phyloP scores from a whole-genome alignment of 1,140 invertebrate genomes.

The Drosophila lowei region DNA sequence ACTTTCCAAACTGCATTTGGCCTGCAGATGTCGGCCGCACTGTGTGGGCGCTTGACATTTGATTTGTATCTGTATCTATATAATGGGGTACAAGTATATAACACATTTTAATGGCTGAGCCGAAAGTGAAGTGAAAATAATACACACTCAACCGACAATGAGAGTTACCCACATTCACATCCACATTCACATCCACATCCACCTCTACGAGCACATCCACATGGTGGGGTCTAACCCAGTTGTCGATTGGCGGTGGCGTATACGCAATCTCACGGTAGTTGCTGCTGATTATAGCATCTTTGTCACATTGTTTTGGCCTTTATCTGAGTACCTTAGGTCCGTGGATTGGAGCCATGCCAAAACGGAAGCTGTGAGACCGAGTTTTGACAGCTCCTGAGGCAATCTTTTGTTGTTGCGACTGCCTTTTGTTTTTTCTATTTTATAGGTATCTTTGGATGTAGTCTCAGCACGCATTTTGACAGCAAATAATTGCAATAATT shows the following conservation, averaged over 20 bases:
- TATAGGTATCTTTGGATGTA: neutral
- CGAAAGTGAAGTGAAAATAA: constrained; percentile 53
- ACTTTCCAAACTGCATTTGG: constrained; percentile 44
- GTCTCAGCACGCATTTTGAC: constrained; percentile 62
- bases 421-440: constrained; percentile 15
- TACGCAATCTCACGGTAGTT: constrained; percentile 53
- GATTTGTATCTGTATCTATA: constrained; percentile 57
- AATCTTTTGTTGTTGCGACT: constrained; percentile 35
- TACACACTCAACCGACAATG: constrained; percentile 43
- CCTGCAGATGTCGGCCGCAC: constrained; percentile 42
- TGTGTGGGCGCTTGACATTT: constrained; percentile 48
- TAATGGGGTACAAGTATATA: constrained; percentile 36
- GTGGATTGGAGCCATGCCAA: constrained; percentile 26
- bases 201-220: neutral
- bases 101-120: constrained; percentile 32
- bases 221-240: constrained; percentile 4
- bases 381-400: constrained; percentile 58
- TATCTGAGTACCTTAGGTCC: constrained; percentile 14
- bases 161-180: constrained; percentile 16
- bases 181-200: too few species aligned
- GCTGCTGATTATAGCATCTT: constrained; percentile 61
- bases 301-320: constrained; percentile 54
- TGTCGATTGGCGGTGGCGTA: constrained; percentile 48
- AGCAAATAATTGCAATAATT: constrained; percentile 67
- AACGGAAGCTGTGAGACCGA: constrained; percentile 72